Percentiles rank a stretch among this genome's conserved stretches.
phyloP scores from a whole-genome alignment of 2,113 vertebrate genomes.

The Calyptommatus sinebrachiatus region DNA sequence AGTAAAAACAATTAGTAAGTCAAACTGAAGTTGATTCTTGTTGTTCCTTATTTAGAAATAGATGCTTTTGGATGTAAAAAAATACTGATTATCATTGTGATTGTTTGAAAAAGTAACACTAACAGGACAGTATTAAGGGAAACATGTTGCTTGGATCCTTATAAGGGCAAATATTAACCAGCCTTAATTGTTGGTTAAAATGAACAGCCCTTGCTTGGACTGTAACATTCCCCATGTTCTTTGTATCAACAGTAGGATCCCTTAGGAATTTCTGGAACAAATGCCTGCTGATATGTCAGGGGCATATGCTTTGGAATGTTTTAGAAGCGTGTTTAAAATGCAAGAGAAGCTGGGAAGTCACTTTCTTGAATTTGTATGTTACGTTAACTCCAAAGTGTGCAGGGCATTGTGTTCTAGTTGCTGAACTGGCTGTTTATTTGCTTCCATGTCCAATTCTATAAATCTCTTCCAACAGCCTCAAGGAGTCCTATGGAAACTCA shows the following conservation, averaged over 20 bases:
- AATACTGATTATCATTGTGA: neutral
- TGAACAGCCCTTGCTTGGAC: neutral
- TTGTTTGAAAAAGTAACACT: neutral
- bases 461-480: too few relatives aligned
- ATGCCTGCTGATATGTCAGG: neutral
- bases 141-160: neutral
- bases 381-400: neutral
- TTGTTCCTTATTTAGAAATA: neutral
- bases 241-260: neutral
- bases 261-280: slow-evolving; percentile 1
- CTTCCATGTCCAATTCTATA: too few relatives aligned
- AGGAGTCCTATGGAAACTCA: too few relatives aligned
- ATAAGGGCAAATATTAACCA: neutral
- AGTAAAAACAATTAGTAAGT: too few relatives aligned
- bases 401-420: neutral
- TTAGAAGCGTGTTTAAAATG: neutral
- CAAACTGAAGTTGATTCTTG: neutral
- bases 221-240: neutral
- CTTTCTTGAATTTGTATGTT: neutral
- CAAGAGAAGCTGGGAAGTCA: neutral
- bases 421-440: too few relatives aligned
- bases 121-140: neutral
- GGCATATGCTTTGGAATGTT: neutral
- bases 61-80: neutral
- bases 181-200: slow-evolving; percentile 1